Base-by-base conservation (phyloP, 2,797 vertebrate genomes). In the Falco naumanni region DNA sequence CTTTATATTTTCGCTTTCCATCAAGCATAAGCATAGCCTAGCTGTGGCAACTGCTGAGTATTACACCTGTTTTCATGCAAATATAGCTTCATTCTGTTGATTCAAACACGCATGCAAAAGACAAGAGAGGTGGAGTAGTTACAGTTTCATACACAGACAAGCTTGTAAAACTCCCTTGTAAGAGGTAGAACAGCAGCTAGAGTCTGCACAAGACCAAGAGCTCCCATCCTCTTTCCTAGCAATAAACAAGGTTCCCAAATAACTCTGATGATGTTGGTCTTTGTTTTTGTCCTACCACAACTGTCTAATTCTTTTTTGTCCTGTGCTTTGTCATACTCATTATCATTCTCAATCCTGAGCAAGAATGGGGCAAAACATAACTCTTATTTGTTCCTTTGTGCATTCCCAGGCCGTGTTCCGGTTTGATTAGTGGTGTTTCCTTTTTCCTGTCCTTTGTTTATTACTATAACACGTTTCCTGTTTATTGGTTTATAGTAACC, bases 391-490 rank as follows among this genome's bases (percentile, higher is more conserved):
- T 93, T 96, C 94, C 90, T 91, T 83, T 96, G 79, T 48, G 4
- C 6, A 11, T 94, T 96, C 75, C 37, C 71, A 93, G 82, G 51
- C 61, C 5, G 2, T 91, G 89, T 97, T 96, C 94, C 95, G 95
- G 95, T 97, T 94, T 96, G 93, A 92, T 94, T 93, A 87, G 78
- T 93, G 57, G 45, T 1, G 79, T 87, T 97, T 97, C 96, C 95
- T 96, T 96, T 96, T 97, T 96, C 96, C 95, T 94, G 96, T 78
- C 77, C 59, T 96, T 94, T 96, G 92, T 94, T 97, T 97, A 95
- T 97, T 96, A 22, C 89, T 78, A 7, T 69, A 94, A 81, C 79
- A 94, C 69, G 13, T 86, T 96, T 97, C 96, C 96, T 97, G 96
- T 97, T 97, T 97, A 92, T 84, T 33, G 20, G 82, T 97, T 96